Percentiles rank a stretch among this genome's conserved stretches.
Conservation (phyloP, 2,797 vertebrate genomes). For the Sparus aurata region DNA sequence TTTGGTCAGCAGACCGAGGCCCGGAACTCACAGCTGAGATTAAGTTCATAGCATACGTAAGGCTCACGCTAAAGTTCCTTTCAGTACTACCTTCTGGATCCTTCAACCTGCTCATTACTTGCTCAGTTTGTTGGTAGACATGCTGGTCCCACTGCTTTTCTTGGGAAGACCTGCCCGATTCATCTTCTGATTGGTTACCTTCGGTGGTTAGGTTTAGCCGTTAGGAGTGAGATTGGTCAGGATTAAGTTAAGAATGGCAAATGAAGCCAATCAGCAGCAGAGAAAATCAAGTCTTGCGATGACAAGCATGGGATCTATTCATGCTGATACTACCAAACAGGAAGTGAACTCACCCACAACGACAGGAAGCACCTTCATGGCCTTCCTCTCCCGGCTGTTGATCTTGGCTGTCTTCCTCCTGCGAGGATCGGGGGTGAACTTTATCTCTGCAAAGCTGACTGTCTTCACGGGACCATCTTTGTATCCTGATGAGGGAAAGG, state of each 20-base stretch:
- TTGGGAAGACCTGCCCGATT: no score
- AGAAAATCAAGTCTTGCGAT: no score
- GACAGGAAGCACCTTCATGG: conserved; percentile 95
- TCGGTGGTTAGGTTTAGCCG: no score
- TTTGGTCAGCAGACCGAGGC: no score
- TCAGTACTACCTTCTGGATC: background rate
- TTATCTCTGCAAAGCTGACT: conserved; percentile 82
- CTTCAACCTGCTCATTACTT: background rate
- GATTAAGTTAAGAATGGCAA: no score
- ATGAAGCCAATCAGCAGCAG: no score
- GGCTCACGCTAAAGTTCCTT: background rate
- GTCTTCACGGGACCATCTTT: conserved; percentile 74
- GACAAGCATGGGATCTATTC: no score
- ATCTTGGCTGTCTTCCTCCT: conserved; percentile 89
- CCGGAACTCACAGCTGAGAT: no score
- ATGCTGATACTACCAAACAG: background rate
- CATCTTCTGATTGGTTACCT: no score
- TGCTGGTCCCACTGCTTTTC: no score
- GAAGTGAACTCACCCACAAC: conserved; percentile 90
- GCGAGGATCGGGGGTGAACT: conserved; percentile 71
- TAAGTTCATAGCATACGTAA: background rate
- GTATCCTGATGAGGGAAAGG: conserved; percentile 65
- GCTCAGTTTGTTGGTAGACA: background rate
- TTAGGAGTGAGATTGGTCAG: no score
- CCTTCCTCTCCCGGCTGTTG: conserved; percentile 93